A percentile compares a stretch with the other conserved stretches of the same genome.
These are phyloP conservation scores for Hyperopisus bebe DNA, from an alignment of 2,113 vertebrate species.

Conservation along the genomic window DNA sequence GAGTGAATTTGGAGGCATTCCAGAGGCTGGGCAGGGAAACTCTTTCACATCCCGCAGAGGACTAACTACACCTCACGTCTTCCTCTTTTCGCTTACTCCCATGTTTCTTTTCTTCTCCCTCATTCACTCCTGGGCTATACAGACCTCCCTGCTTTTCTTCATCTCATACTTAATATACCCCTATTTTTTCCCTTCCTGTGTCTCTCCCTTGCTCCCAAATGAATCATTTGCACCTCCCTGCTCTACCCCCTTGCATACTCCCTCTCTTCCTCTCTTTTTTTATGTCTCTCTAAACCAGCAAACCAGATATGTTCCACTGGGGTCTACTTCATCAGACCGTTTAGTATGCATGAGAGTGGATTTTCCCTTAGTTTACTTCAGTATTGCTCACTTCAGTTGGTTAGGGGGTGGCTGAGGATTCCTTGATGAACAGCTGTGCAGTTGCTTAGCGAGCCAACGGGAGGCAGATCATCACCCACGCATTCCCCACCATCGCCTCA, in stretches of 20 bases:
- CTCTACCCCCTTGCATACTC: neutral
- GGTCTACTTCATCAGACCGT: neutral
- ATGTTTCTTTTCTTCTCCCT: neutral
- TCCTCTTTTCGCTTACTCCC: neutral
- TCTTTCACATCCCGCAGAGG: neutral
- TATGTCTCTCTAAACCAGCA: slow-evolving; percentile 28
- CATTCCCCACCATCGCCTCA: neutral
- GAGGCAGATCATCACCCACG: neutral
- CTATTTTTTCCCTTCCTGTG: neutral
- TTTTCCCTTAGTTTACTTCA: neutral
- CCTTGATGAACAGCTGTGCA: slow-evolving; percentile 13
- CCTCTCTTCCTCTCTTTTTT: slow-evolving; percentile 24
- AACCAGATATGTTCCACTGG: neutral
- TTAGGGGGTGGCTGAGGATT: neutral
- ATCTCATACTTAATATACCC: neutral
- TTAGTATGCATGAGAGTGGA: neutral
- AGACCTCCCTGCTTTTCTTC: neutral
- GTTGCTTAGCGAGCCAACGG: slow-evolving; percentile 17
- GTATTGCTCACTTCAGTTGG: neutral
- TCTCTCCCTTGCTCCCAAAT: neutral
- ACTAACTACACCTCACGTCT: neutral
- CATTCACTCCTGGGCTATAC: neutral
- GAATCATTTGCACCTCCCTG: neutral
- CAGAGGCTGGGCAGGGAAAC: neutral
- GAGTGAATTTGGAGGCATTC: neutral